These are phyloP conservation scores for Nesidiocoris tenuis DNA, from an alignment of 2,888 invertebrate species.

Conservation along the genomic window DNA sequence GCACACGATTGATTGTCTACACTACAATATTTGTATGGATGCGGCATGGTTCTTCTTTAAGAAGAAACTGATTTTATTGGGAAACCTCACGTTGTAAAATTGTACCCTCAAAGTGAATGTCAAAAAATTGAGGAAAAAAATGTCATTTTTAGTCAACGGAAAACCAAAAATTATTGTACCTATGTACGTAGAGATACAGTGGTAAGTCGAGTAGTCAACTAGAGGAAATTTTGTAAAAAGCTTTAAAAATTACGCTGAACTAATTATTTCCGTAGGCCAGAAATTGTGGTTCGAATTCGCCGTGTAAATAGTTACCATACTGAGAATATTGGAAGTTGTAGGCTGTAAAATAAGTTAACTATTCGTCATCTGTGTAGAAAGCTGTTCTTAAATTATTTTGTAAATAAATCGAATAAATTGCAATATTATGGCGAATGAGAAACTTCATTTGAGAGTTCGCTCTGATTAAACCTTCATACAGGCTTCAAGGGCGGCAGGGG, in stretches of 20 bases:
- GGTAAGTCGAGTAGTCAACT: not conserved
- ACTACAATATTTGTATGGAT: no score
- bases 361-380: not conserved
- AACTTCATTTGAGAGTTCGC: no score
- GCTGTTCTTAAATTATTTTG: not conserved
- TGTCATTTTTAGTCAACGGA: no score
- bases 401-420: not conserved
- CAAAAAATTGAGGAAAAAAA: no score
- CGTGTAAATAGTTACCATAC: not conserved
- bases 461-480: no score
- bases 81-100: no score
- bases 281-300: not conserved
- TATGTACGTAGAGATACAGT: no score
- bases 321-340: not conserved
- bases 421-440: not conserved
- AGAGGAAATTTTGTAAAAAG: not conserved
- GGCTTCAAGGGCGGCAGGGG: no score
- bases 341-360: not conserved
- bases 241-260: not conserved
- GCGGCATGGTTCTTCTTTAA: no score
- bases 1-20: no score
- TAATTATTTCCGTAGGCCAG: not conserved
- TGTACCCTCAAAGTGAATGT: no score
- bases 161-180: not conserved
- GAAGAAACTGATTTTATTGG: no score